phyloP scores from a whole-genome alignment of 2,797 vertebrate species.

The Sebastes umbrosus region DNA sequence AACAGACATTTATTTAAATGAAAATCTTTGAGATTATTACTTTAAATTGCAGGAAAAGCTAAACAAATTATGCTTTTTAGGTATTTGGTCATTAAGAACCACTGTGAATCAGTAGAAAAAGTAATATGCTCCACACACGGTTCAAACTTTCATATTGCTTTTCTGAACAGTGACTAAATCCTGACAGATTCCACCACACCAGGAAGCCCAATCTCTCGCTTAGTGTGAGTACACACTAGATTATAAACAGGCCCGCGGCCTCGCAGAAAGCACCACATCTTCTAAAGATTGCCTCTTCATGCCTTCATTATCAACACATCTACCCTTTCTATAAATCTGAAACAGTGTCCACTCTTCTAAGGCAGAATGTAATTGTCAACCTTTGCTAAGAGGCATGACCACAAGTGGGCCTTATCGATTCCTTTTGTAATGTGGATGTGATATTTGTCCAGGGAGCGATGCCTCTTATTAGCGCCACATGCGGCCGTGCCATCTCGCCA shows the following conservation, averaged over 20 bases:
- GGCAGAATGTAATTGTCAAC: slow-evolving; percentile 60
- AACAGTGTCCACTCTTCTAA: slow-evolving; percentile 54
- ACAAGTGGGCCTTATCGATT: slow-evolving; percentile 61
- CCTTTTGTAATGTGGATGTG: slow-evolving; percentile 69
- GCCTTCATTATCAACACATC: slow-evolving; percentile 63
- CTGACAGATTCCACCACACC: background rate
- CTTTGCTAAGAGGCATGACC: slow-evolving; percentile 64
- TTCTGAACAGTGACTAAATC: background rate
- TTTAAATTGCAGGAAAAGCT: background rate
- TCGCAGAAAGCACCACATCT: slow-evolving; percentile 1
- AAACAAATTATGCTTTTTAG: background rate
- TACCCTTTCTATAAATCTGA: slow-evolving; percentile 61
- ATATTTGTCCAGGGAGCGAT: slow-evolving; percentile 67
- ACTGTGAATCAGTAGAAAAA: background rate
- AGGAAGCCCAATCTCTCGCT: background rate
- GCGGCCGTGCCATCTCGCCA: slow-evolving; percentile 53
- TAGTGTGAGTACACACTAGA: background rate
- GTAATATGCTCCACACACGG: fast-evolving
- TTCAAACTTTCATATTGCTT: background rate
- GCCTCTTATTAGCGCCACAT: slow-evolving; percentile 72
- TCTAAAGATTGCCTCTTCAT: slow-evolving; percentile 33
- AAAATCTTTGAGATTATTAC: background rate
- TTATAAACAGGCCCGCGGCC: background rate
- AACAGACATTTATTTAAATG: background rate
- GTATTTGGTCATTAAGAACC: background rate